Base-by-base conservation (phyloP, 2,888 invertebrate genomes). In the Megamerina dolium region DNA sequence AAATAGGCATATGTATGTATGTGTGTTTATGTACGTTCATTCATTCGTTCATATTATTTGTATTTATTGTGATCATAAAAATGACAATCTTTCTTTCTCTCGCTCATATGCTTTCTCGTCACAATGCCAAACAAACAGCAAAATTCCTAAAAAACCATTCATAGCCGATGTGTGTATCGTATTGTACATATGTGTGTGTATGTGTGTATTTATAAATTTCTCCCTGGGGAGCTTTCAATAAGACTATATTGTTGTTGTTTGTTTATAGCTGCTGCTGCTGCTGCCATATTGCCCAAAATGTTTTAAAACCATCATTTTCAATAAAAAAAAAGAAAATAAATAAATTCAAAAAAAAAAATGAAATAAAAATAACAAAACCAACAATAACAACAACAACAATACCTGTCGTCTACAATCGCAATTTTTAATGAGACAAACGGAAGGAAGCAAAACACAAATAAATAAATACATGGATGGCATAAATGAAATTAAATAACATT, bases 201-300 rank as follows among this genome's bases (percentile, higher is more conserved):
- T 21, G 20, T 36, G 23, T 20, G 35, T 35, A n/a, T n/a, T 45
- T 41, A 44, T 43, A 53, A 47, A 54, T 49, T 43, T 48, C 51
- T 53, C 64, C 60, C 58, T 45, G 36, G 61, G 61, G 64, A 59
- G 63, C 54, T 52, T 55, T 63, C 58, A 61, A 55, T 47, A 51
- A 48, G 45, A 48, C 50, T 52, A 55, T 59, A 54, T 55, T 56
- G 57, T 45, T 41, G 49, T 54, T 52, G 47, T 48, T 35, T 19
- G 6, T 23, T 23, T 13, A 18, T 33, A 40, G 46, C 43, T 35
- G 44, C 20, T 12, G 38, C 43, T 27, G 30, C 44, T 23, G 23
- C 36, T 37, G 37, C 35, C 35, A 35, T 35, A 34, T 42, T n/a
- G n/a, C n/a, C n/a, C n/a, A n/a, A n/a, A n/a, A n/a, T n/a, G n/a